Evolutionary conservation across 2,113 vertebrate species (phyloP), one percentile per base, ranked within the genome.

Genomic region (Dicerorhinus sumatrensis): DNA sequence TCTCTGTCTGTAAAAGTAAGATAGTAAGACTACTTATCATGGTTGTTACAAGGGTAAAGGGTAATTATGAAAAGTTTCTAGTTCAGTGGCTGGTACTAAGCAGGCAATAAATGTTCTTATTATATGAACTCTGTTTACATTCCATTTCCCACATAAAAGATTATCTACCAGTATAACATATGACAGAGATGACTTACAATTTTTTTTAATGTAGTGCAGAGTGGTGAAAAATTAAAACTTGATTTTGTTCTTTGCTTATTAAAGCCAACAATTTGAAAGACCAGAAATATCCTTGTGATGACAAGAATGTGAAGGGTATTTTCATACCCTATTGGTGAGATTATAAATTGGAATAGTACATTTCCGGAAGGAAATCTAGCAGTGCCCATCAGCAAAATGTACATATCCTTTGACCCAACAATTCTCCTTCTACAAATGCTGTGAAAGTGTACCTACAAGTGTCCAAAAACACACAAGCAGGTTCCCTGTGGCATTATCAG

Each of bases 391-490:
- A 89, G 36, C 62, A 95, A 82, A 95, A 79, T 31, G 3, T 25
- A 54, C 3, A 70, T 27, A 48, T 56, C 36, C 14, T 93, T 70
- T 97, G 63, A 82, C 65, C 48, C 92, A 95, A 62, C 56, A 87
- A 80, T 48, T 63, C 46, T 95, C 72, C 54, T 70, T 60, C 75
- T 89, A 88, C 80, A 96, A 84, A 93, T 60, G 58, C 23, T 46
- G 25, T 67, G 25, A 58, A 89, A 87, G 51, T 82, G 10, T 62
- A 13, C 31, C 48, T 69, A 5, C 31, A 21, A 69, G 27, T n/a
- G 31, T 36, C 31, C 46, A 86, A 58, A 9, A 18, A 76, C 48
- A 80, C 8, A 77, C 1, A 77, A 89, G 25, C 89, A 95, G 33
- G 29, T 56, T 91, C n/a, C 17, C 13, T 36, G 6, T 48, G 21